Evolutionary conservation across 2,113 vertebrate species (phyloP).

Genomic region (cattle (Bos taurus)): DNA sequence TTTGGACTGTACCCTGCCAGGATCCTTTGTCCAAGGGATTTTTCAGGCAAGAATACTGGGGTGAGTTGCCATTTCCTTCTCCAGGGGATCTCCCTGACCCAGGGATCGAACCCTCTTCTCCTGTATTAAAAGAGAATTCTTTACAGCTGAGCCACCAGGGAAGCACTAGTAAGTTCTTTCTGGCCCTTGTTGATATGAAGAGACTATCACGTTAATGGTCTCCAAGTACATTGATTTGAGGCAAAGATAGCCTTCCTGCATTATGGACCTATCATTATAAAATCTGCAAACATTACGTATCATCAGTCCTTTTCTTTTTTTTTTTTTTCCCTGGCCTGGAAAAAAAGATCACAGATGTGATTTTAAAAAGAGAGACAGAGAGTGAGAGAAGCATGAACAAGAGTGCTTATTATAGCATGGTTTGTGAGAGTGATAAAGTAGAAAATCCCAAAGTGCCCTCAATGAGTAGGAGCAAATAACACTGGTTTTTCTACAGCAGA

Average conservation of each 20-base stretch:
- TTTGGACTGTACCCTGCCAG: not conserved
- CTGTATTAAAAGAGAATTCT: not conserved
- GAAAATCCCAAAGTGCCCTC: not conserved
- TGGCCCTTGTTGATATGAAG: not conserved
- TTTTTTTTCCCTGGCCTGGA: not conserved
- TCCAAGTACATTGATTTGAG: not conserved
- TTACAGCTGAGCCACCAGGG: not conserved
- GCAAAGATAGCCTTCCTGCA: not conserved
- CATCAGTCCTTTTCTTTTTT: not conserved
- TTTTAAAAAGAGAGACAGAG: not conserved
- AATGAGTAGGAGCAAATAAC: not conserved
- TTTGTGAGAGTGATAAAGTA: not conserved
- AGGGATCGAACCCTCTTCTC: accelerated
- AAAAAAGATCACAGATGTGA: not conserved
- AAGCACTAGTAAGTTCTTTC: not conserved
- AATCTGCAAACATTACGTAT: not conserved
- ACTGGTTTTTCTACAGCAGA: not conserved
- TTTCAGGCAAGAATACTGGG: not conserved
- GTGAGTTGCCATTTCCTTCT: not conserved
- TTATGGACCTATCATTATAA: not conserved
- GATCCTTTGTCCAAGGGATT: not conserved
- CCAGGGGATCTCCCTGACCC: not conserved
- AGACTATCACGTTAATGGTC: not conserved
- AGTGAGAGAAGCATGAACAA: not conserved
- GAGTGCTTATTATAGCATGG: not conserved